A percentile compares a stretch with the other conserved stretches of the same genome.
Evolutionary conservation across 2,113 vertebrate species (phyloP).

Genomic region (Colaptes auratus): DNA sequence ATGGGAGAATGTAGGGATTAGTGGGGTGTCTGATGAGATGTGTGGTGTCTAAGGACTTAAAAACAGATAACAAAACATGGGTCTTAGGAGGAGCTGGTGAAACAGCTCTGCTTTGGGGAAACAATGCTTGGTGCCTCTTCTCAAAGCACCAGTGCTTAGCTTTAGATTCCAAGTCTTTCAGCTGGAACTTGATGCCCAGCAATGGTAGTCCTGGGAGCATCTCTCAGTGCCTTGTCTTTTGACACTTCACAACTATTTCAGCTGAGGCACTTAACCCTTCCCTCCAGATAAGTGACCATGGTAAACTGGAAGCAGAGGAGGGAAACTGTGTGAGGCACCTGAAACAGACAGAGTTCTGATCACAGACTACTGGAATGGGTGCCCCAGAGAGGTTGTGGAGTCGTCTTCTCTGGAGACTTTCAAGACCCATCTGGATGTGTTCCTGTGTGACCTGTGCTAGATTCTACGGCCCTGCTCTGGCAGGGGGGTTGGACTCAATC

Average conservation of each 20-base stretch:
- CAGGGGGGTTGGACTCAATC: too few species aligned
- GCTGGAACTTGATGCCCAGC: not conserved
- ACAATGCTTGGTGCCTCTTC: not conserved
- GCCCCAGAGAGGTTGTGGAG: too few species aligned
- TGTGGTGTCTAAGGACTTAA: not conserved
- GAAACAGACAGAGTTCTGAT: not conserved
- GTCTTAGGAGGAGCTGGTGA: not conserved
- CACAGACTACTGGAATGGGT: too few species aligned
- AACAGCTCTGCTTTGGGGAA: not conserved
- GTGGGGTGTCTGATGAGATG: not conserved
- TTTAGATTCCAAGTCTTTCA: not conserved
- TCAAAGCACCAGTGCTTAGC: not conserved
- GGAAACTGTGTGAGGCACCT: not conserved
- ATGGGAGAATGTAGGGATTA: not conserved
- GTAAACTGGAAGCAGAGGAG: not conserved
- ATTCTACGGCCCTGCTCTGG: too few species aligned
- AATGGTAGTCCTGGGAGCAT: not conserved
- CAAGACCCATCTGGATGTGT: too few species aligned
- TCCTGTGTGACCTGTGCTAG: too few species aligned
- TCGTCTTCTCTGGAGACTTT: too few species aligned
- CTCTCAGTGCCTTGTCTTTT: not conserved
- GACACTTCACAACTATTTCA: not conserved
- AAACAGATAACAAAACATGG: not conserved
- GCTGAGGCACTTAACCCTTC: not conserved
- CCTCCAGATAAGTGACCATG: too few species aligned